Evolutionary conservation across 2,113 vertebrate genomes (phyloP).

Genomic region (Gobiocypris rarus): DNA sequence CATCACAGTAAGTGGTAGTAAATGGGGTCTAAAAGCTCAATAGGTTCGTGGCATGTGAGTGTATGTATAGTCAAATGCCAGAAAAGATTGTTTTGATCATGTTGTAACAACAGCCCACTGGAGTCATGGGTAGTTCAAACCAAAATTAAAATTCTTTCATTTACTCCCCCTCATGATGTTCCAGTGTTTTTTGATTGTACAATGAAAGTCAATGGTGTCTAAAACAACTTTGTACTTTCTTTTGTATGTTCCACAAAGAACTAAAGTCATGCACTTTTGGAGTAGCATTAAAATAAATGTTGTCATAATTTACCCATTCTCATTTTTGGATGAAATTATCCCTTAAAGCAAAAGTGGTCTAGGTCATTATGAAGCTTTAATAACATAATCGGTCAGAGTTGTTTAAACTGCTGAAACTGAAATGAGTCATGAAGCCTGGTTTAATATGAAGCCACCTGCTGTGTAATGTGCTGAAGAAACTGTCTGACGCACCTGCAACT

Average conservation of each 20-base stretch:
- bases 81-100: neutral
- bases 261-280: neutral
- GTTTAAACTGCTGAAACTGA: slow-evolving; percentile 53
- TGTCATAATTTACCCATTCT: neutral
- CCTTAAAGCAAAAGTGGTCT: slow-evolving; percentile 3
- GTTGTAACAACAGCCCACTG: neutral
- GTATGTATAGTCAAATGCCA: neutral
- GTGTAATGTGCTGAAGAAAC: slow-evolving; percentile 61
- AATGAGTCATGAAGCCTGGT: slow-evolving; percentile 61
- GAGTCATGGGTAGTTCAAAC: neutral
- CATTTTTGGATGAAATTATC: neutral
- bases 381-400: slow-evolving; percentile 53
- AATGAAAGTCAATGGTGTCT: neutral
- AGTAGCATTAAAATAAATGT: neutral
- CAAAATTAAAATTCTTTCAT: no score
- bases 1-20: neutral
- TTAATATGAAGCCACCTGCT: slow-evolving; percentile 63
- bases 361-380: slow-evolving; percentile 35
- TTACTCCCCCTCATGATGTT: no score
- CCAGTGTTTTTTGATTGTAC: neutral
- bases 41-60: neutral
- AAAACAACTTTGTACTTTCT: neutral
- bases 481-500: slow-evolving; percentile 66
- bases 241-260: neutral
- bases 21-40: neutral